Base-by-base conservation (phyloP, 2,797 vertebrate genomes). In the Acipenser oxyrinchus region DNA sequence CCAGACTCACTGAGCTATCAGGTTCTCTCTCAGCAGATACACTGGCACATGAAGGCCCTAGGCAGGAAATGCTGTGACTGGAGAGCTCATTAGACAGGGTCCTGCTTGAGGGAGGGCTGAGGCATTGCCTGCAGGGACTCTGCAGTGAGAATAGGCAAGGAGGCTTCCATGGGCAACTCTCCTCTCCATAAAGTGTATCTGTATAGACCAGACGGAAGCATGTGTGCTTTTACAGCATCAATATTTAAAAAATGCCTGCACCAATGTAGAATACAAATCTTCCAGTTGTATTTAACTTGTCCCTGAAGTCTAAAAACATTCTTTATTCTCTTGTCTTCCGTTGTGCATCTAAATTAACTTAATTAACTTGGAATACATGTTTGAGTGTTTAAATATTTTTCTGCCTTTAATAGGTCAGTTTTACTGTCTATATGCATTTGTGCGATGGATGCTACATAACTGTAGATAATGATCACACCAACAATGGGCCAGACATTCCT, bases 91-190 rank as follows among this genome's bases (percentile, higher is more conserved):
- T 77, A 81, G 68, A 69, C 64, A 49, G 48, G 60, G 55, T 67
- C 72, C 69, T 75, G 67, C 73, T 79, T 59, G 62, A 57, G 69
- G 75, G 63, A 66, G 62, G 63, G 72, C 73, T 52, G 18, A 59
- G 63, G 50, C 64, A 65, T 68, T 68, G 73, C 73, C 72, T 75
- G 69, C 69, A 66, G 75, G 73, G 72, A 67, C 69, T 66, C 67
- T 55, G 72, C 82, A 78, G 81, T 70, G 80, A 78, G 75, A 77
- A 68, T 37, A 63, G 7, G 12, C 37, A 11, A 59, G 76, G 71
- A 70, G 76, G 70, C 71, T 52, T 55, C 78, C 64, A 72, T 12
- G 69, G 73, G 52, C 18, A 61, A 60, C 11, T 13, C 48, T 68
- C 62, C 23, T 37, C 23, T 37, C 23, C 23, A 37, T 37, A 37